Conservation (phyloP, 1,140 invertebrate genomes). For the Anastatus disparis region DNA sequence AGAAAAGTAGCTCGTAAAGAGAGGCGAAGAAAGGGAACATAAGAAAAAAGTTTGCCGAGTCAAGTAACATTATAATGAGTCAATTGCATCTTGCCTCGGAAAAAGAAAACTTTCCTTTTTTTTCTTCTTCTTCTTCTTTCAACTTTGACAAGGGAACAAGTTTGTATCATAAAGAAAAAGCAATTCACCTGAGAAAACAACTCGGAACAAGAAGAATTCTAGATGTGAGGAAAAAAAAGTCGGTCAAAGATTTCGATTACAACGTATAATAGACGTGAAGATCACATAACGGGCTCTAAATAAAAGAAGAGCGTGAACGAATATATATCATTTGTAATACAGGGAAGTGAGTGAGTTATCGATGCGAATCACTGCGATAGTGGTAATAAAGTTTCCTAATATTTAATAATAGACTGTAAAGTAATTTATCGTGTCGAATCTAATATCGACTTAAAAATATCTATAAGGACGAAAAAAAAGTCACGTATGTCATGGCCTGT, state of each 20-base stretch:
- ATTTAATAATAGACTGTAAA: constrained; percentile 22
- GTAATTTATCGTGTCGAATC: background rate
- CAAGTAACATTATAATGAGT: constrained; percentile 27
- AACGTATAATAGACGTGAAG: background rate
- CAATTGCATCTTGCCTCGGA: constrained; percentile 16
- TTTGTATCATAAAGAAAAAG: background rate
- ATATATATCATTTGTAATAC: constrained; percentile 14
- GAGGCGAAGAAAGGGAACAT: background rate
- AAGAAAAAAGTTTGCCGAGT: background rate
- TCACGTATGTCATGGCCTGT: background rate
- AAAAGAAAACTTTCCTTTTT: too few species aligned
- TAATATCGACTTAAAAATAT: too few species aligned
- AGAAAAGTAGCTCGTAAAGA: constrained; percentile 22
- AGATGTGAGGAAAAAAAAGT: background rate
- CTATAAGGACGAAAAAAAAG: background rate
- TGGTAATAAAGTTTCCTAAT: constrained; percentile 29
- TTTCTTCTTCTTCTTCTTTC: too few species aligned
- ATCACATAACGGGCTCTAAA: constrained; percentile 17
- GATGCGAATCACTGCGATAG: constrained; percentile 9
- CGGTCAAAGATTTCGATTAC: constrained; percentile 1
- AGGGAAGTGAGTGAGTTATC: constrained; percentile 5
- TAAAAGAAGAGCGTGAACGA: constrained; percentile 2
- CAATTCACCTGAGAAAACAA: background rate
- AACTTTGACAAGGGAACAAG: background rate
- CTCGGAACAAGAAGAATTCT: background rate